Conservation (phyloP, 2,113 vertebrate species). For the Serinus canaria region DNA sequence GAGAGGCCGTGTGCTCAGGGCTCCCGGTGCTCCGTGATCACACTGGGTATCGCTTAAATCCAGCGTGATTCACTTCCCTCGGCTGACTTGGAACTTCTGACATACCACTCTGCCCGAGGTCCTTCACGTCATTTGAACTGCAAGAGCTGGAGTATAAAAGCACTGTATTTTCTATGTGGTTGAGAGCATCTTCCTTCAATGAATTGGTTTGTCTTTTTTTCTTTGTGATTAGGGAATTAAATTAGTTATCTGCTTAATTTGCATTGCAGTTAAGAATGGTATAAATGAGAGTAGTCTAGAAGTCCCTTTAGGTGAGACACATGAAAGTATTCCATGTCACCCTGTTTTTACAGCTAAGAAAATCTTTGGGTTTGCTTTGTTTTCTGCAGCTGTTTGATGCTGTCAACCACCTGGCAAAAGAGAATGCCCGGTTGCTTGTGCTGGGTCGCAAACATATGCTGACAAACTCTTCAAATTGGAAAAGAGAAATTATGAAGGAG, state of each 20-base stretch:
- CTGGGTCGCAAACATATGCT: constrained; percentile 97
- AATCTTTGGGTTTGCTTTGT: constrained; percentile 33
- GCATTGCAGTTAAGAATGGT: not conserved
- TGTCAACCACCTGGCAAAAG: constrained; percentile 76
- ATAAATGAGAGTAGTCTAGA: not conserved
- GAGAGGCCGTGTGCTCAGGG: not conserved
- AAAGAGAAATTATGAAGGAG: constrained; percentile 75
- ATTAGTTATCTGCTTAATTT: not conserved
- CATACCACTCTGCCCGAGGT: not conserved
- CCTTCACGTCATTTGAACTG: not conserved
- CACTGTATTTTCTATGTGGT: not conserved
- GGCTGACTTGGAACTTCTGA: not conserved
- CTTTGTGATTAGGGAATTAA: not conserved
- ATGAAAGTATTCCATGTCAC: not conserved
- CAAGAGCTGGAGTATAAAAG: not conserved
- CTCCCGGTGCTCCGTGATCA: not conserved
- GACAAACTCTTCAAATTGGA: constrained; percentile 71
- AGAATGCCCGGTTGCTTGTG: constrained; percentile 81
- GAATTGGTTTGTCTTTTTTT: not conserved
- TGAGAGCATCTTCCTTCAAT: not conserved
- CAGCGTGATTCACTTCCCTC: not conserved
- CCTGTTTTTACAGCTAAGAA: not conserved
- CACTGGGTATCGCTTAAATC: not conserved
- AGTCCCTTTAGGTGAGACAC: not conserved
- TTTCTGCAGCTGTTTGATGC: constrained; percentile 83